Conservation (phyloP, 2,113 vertebrate species). For the Anhinga rufa region DNA sequence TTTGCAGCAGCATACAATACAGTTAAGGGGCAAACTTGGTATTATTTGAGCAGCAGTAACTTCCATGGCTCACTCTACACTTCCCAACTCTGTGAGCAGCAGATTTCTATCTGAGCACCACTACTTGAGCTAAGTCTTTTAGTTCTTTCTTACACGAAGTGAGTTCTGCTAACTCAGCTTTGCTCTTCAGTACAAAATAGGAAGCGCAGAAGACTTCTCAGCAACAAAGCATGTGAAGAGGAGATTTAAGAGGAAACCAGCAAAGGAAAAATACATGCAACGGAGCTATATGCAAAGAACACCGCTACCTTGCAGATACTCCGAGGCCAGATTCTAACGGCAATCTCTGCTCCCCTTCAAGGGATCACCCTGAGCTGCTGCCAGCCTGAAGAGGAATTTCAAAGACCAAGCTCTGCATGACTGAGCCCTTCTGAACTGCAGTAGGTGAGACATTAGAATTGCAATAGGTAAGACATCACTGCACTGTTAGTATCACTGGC, state of each 20-base stretch:
- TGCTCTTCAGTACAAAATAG: background rate
- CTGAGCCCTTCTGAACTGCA: background rate
- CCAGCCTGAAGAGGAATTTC: background rate
- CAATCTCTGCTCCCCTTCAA: background rate
- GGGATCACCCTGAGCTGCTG: background rate
- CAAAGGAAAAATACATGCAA: background rate
- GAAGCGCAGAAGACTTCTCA: background rate
- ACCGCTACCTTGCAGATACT: background rate
- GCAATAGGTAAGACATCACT: background rate
- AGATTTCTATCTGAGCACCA: background rate
- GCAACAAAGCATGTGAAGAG: background rate
- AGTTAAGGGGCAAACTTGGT: too few species aligned
- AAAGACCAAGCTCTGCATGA: background rate
- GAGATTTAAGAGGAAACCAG: background rate
- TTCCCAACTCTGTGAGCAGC: background rate
- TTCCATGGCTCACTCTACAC: background rate
- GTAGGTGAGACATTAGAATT: background rate
- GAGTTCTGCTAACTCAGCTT: background rate
- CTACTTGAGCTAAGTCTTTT: background rate
- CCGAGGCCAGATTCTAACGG: background rate
- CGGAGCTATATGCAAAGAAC: background rate
- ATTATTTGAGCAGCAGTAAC: background rate
- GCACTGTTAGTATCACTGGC: fast-evolving
- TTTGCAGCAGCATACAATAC: background rate
- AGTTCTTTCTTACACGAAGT: background rate